phyloP scores from a whole-genome alignment of 2,113 vertebrate genomes.

The Propithecus coquereli region DNA sequence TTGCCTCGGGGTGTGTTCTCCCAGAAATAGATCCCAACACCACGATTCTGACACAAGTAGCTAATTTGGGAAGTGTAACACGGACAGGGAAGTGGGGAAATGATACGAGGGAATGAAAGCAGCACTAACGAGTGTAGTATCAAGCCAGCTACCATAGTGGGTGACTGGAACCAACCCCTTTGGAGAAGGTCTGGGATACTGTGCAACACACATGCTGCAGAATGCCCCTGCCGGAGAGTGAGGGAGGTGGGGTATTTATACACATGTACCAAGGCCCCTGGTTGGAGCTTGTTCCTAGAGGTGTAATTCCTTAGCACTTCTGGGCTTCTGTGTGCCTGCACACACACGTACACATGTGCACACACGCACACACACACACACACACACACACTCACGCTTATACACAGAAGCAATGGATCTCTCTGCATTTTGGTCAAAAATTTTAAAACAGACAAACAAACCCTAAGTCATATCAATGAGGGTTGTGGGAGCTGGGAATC shows the following conservation, averaged over 20 bases:
- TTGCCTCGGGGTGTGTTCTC: background rate
- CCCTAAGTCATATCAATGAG: background rate
- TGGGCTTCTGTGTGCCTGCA: background rate
- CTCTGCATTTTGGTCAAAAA: background rate
- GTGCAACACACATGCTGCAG: background rate
- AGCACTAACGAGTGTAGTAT: background rate
- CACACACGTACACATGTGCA: fast-evolving
- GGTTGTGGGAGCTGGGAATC: background rate
- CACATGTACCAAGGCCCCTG: background rate
- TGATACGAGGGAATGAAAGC: background rate
- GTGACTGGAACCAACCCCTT: background rate
- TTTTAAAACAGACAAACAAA: background rate
- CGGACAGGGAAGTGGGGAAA: background rate
- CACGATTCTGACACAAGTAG: background rate
- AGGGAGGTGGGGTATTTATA: background rate
- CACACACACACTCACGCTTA: background rate
- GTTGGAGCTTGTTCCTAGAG: background rate
- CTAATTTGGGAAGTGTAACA: background rate
- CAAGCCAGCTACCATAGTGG: fast-evolving
- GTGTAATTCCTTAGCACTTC: background rate
- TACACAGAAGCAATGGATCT: background rate
- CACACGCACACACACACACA: background rate
- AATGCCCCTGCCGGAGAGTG: background rate
- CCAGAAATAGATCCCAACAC: background rate
- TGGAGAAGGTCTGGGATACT: background rate